phyloP scores from a whole-genome alignment of 2,888 invertebrate species.

The Anthoptus insignis region DNA sequence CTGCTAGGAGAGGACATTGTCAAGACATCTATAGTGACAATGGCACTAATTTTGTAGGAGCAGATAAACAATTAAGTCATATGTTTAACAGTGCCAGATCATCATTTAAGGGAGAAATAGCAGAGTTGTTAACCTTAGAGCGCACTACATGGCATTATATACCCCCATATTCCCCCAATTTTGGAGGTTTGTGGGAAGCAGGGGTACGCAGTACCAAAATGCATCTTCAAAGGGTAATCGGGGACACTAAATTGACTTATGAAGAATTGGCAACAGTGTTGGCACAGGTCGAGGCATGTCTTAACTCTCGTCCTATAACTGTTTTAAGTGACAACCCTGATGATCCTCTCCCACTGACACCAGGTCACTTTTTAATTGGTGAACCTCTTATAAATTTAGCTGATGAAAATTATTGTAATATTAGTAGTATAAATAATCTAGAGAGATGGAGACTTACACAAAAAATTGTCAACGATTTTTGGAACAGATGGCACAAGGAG shows the following conservation, averaged over 20 bases:
- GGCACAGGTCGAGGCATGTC: slow-evolving; percentile 41
- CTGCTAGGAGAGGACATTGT: slow-evolving; percentile 45
- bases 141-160: slow-evolving; percentile 36
- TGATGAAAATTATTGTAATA: background rate
- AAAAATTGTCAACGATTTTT: slow-evolving; percentile 4
- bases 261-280: slow-evolving; percentile 32
- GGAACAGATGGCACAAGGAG: slow-evolving; percentile 10
- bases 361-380: slow-evolving; percentile 47
- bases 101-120: slow-evolving; percentile 7
- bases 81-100: slow-evolving; percentile 15
- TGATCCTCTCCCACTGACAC: slow-evolving; percentile 41
- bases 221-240: slow-evolving; percentile 37
- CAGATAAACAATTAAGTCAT: slow-evolving; percentile 23
- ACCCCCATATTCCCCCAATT: slow-evolving; percentile 39
- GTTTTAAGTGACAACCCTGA: slow-evolving; percentile 24
- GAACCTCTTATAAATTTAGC: slow-evolving; percentile 36
- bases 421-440: background rate
- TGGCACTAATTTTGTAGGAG: slow-evolving; percentile 44
- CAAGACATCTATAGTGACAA: slow-evolving; percentile 46
- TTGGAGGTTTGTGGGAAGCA: slow-evolving; percentile 44
- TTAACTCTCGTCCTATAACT: slow-evolving; percentile 40
- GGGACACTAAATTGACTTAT: slow-evolving; percentile 26
- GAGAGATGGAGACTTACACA: slow-evolving; percentile 5
- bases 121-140: slow-evolving; percentile 15
- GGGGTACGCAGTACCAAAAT: slow-evolving; percentile 32